Percentiles rank a stretch among this genome's conserved stretches.
phyloP scores from a whole-genome alignment of 35 echinoderm and acorn worm species.

The Chiridota heheva region DNA sequence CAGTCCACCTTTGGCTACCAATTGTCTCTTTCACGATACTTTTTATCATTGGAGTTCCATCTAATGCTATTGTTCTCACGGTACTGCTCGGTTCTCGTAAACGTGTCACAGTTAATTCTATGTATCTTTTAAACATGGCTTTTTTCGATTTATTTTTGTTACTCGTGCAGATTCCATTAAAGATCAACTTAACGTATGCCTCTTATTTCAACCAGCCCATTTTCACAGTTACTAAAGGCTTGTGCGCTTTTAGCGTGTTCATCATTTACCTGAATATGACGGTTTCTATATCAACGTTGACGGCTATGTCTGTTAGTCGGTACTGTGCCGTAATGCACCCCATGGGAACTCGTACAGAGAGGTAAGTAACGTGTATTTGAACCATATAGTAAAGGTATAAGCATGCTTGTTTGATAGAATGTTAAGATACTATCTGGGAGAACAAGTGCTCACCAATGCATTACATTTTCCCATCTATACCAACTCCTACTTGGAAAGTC shows the following conservation, averaged over 20 bases:
- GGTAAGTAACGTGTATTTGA: conserved; percentile 40
- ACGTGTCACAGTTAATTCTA: conserved; percentile 50
- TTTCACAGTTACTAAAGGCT: neutral
- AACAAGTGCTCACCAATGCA: no score
- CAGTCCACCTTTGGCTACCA: conserved; percentile 26
- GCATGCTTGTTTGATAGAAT: no score
- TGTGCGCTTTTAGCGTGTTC: conserved; percentile 58
- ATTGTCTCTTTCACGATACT: conserved; percentile 49
- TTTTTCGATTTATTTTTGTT: conserved; percentile 67
- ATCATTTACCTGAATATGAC: conserved; percentile 59
- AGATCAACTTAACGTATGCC: conserved; percentile 15
- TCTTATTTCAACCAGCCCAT: neutral
- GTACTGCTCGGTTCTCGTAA: conserved; percentile 43
- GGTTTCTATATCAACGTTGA: conserved; percentile 64
- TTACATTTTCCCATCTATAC: no score
- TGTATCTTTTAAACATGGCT: conserved; percentile 73
- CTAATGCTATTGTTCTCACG: conserved; percentile 67
- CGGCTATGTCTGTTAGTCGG: conserved; percentile 59
- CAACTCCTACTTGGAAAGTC: no score
- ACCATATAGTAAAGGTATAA: no score
- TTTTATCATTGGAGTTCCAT: conserved; percentile 59
- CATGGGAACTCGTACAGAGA: conserved; percentile 54
- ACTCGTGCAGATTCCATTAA: conserved; percentile 36
- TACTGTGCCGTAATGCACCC: conserved; percentile 79
- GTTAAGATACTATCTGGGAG: no score